Percentiles rank a stretch among this genome's conserved stretches.
phyloP scores from a whole-genome alignment of 2,888 invertebrate genomes.

The Craniophora ligustri region DNA sequence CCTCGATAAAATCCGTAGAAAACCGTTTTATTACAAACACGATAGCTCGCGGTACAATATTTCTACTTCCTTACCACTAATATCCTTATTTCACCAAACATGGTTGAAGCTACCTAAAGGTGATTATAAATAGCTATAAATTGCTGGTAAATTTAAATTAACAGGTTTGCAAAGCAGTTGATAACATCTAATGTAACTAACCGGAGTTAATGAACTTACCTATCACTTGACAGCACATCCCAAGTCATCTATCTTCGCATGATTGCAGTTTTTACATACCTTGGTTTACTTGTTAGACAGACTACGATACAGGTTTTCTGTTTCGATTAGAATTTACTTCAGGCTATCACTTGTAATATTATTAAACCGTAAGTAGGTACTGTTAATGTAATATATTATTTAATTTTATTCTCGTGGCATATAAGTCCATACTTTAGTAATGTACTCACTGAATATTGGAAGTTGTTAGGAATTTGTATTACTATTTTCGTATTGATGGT shows the following conservation, averaged over 20 bases:
- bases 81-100: no score
- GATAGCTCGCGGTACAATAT: no score
- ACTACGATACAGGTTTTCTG: conserved; percentile 57
- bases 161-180: conserved; percentile 23
- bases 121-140: conserved; percentile 3
- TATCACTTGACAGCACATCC: conserved; percentile 45
- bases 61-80: conserved; percentile 11
- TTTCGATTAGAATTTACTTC: conserved; percentile 60
- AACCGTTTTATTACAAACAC: no score
- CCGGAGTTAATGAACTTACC: conserved; percentile 58
- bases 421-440: neutral
- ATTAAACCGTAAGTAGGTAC: conserved; percentile 14
- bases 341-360: conserved; percentile 24
- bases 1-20: no score
- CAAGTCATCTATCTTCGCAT: conserved; percentile 64
- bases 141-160: conserved; percentile 39
- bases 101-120: no score
- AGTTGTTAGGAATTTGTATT: conserved; percentile 5
- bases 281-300: conserved; percentile 52
- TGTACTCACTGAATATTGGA: conserved; percentile 14
- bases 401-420: conserved; percentile 12
- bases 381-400: conserved; percentile 12
- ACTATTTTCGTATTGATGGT: no score
- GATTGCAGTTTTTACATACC: conserved; percentile 62
- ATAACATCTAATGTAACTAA: conserved; percentile 50